Conservation (phyloP, 2,888 invertebrate genomes). For the Nomada ferruginata region DNA sequence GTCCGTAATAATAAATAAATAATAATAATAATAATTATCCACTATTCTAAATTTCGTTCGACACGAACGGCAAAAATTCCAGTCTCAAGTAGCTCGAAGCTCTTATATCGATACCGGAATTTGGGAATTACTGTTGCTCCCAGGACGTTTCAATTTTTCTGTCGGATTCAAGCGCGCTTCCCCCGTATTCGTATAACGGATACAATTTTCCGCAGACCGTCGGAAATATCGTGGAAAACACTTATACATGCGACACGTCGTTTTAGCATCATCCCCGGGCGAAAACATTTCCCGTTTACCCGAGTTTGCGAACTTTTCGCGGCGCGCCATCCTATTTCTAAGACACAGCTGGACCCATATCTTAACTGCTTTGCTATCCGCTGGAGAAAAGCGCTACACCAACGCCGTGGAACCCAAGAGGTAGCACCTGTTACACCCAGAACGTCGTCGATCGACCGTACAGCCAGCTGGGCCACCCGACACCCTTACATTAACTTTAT, state of each 20-base stretch:
- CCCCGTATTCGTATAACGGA: too few relatives aligned
- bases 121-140: too few relatives aligned
- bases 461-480: conserved; percentile 74
- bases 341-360: conserved; percentile 55
- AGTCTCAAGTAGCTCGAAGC: too few relatives aligned
- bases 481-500: conserved; percentile 79
- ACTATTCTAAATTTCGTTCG: too few relatives aligned
- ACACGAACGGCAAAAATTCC: too few relatives aligned
- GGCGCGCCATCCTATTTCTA: conserved; percentile 23
- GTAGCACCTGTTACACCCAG: conserved; percentile 78
- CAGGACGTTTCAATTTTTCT: too few relatives aligned
- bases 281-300: conserved; percentile 25
- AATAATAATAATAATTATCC: too few relatives aligned
- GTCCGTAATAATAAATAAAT: too few relatives aligned
- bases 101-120: too few relatives aligned
- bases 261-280: neutral
- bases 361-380: conserved; percentile 44
- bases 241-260: neutral
- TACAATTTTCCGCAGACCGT: too few relatives aligned
- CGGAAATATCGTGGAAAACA: too few relatives aligned
- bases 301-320: conserved; percentile 39
- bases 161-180: too few relatives aligned
- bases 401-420: conserved; percentile 64
- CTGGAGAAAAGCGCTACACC: conserved; percentile 40
- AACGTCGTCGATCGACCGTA: conserved; percentile 71